phyloP scores from a whole-genome alignment of 2,888 invertebrate species.

The Lycaena phlaeas region DNA sequence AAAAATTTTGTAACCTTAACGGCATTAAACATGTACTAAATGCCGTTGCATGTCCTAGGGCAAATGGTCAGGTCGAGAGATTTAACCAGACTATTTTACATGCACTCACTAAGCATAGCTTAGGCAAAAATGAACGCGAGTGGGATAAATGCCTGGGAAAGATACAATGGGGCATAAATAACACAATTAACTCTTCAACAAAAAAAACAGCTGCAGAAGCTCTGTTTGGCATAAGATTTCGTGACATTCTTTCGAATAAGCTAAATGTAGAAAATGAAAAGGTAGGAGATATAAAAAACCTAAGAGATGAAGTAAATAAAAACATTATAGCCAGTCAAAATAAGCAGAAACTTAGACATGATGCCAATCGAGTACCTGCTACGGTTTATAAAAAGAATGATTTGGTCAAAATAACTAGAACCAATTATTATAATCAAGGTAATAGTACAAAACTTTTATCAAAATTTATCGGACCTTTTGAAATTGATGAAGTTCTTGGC shows the following conservation, averaged over 20 bases:
- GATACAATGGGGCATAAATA: conserved; percentile 17
- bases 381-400: conserved; percentile 2
- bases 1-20: conserved; percentile 25
- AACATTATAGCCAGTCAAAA: not conserved
- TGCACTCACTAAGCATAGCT: conserved; percentile 8
- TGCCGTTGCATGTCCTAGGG: conserved; percentile 18
- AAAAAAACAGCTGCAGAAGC: conserved; percentile 17
- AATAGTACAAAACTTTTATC: conserved; percentile 7
- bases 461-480: conserved; percentile 9
- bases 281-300: not conserved
- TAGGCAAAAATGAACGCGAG: conserved; percentile 3
- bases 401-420: conserved; percentile 1
- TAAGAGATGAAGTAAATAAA: not conserved
- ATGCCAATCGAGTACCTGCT: not conserved
- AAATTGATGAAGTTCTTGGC: not conserved
- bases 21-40: conserved; percentile 24
- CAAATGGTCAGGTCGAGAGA: conserved; percentile 26
- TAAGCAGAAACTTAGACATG: not conserved
- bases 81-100: conserved; percentile 13
- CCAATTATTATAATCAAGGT: not conserved
- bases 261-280: not conserved
- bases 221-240: conserved; percentile 27
- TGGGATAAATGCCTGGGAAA: conserved; percentile 16
- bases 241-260: not conserved
- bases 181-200: conserved; percentile 14